phyloP scores from a whole-genome alignment of 1,140 invertebrate genomes.

The Scaptomyza montana region DNA sequence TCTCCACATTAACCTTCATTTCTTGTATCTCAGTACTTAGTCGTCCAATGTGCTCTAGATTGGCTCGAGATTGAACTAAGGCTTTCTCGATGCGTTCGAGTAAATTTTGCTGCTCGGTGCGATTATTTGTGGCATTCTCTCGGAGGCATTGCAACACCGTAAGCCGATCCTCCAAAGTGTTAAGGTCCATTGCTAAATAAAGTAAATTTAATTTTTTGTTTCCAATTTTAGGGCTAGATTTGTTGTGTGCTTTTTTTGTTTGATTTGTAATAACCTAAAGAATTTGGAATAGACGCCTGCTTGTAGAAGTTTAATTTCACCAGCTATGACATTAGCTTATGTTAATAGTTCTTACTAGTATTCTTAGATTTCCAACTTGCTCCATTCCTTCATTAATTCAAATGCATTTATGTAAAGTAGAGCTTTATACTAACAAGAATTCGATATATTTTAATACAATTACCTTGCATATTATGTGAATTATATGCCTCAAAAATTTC shows the following conservation, averaged over 20 bases:
- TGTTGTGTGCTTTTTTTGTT: background rate
- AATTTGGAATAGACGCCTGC: slow-evolving; percentile 23
- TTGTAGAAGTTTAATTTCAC: background rate
- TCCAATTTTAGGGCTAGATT: background rate
- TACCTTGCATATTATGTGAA: too few relatives aligned
- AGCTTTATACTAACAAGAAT: too few relatives aligned
- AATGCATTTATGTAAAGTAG: too few relatives aligned
- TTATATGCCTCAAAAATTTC: too few relatives aligned
- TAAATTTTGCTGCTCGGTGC: slow-evolving; percentile 37
- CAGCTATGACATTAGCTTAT: too few relatives aligned
- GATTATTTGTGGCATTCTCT: slow-evolving; percentile 54
- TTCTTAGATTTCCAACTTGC: too few relatives aligned
- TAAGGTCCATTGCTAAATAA: slow-evolving; percentile 39
- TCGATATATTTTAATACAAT: too few relatives aligned
- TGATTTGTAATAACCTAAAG: background rate
- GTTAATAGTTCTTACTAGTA: too few relatives aligned
- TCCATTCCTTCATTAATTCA: too few relatives aligned
- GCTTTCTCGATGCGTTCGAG: slow-evolving; percentile 33
- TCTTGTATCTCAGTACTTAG: slow-evolving; percentile 34
- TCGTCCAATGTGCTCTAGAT: slow-evolving; percentile 12
- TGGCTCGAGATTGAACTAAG: slow-evolving; percentile 22
- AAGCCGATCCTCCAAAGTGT: slow-evolving; percentile 4
- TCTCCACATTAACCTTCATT: slow-evolving; percentile 38
- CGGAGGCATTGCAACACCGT: slow-evolving; percentile 45
- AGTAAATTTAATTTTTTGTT: background rate